Conservation (phyloP, 2,113 vertebrate species). For the Gnathonemus longibarbis region DNA sequence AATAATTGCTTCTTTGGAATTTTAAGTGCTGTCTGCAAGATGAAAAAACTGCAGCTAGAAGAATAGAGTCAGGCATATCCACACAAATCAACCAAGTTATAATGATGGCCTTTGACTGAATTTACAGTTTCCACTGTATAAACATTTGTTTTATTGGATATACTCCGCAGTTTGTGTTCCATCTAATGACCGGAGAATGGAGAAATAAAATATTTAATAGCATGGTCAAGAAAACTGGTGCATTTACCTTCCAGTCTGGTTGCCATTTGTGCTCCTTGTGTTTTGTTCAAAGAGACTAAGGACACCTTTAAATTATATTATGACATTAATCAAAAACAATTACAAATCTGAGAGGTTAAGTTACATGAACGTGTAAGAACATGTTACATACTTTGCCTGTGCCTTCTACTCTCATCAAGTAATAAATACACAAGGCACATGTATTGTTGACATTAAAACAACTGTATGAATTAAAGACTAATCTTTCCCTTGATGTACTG, state of each 20-base stretch:
- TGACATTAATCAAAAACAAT: background rate
- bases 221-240: background rate
- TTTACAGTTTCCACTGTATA: background rate
- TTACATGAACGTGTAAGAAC: too few relatives aligned
- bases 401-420: background rate
- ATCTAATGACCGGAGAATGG: background rate
- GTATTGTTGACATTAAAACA: background rate
- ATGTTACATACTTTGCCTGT: background rate
- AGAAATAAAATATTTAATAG: constrained; percentile 6
- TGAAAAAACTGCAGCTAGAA: background rate
- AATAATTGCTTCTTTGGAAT: constrained; percentile 17
- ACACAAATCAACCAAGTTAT: background rate
- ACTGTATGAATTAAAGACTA: background rate
- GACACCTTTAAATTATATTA: constrained; percentile 2
- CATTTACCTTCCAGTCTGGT: background rate
- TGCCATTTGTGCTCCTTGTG: background rate
- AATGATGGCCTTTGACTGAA: constrained; percentile 12
- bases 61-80: background rate
- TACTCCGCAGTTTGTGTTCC: background rate
- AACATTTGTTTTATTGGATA: constrained; percentile 12
- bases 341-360: background rate
- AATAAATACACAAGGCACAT: background rate
- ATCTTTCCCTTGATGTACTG: background rate
- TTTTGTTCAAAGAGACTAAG: background rate
- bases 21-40: constrained; percentile 17